Conservation (phyloP, 2,888 invertebrate species). For the Conomelus anceps region DNA sequence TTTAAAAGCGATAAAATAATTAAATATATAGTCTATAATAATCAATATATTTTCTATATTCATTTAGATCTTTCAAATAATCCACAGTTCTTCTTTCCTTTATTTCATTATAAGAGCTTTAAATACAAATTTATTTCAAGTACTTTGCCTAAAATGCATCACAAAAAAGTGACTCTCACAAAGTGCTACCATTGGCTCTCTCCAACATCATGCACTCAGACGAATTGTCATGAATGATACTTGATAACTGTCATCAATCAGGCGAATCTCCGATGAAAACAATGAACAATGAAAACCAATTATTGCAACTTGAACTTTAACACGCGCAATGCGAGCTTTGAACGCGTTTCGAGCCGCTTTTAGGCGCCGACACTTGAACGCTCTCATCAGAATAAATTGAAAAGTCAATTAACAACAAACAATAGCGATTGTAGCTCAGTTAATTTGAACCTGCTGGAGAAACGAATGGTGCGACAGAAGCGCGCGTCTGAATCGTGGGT, state of each 20-base stretch:
- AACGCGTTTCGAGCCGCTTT: not conserved
- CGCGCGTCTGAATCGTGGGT: not conserved
- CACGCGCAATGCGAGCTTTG: not conserved
- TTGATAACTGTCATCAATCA: not conserved
- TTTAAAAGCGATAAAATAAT: too few relatives aligned
- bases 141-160: not conserved
- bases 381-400: not conserved
- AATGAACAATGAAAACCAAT: not conserved
- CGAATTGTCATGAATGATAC: not conserved
- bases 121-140: not conserved
- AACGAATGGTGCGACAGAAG: not conserved
- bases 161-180: not conserved
- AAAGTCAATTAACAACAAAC: not conserved
- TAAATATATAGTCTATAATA: too few relatives aligned
- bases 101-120: not conserved
- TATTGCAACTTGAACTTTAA: not conserved
- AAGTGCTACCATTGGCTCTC: not conserved
- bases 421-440: not conserved
- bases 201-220: not conserved
- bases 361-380: not conserved
- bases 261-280: not conserved
- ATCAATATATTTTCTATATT: too few relatives aligned
- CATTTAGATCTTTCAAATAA: too few relatives aligned
- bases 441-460: not conserved
- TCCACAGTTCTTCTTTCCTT: too few relatives aligned